Percentiles rank a stretch among this genome's conserved stretches.
Evolutionary conservation across 2,888 invertebrate species (phyloP).

Genomic region (Athalia cordata): DNA sequence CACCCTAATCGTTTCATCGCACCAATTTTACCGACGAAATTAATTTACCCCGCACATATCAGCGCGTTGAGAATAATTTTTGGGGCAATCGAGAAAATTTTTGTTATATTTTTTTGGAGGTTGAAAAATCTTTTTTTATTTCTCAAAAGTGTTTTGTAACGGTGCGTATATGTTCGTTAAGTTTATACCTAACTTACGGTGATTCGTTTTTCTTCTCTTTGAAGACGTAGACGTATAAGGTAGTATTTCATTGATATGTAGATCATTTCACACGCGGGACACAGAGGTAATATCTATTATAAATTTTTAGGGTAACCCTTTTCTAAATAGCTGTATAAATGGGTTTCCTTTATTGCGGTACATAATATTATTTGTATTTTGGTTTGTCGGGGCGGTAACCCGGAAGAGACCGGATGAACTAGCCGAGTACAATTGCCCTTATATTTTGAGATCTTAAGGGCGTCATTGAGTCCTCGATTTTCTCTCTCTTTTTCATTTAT

Average conservation of each 20-base stretch:
- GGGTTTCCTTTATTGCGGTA: slow-evolving; percentile 57
- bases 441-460: slow-evolving; percentile 57
- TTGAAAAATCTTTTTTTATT: neutral
- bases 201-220: neutral
- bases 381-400: slow-evolving; percentile 70
- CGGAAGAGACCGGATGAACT: slow-evolving; percentile 47
- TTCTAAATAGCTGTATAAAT: slow-evolving; percentile 63
- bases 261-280: slow-evolving; percentile 65
- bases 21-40: too few relatives aligned
- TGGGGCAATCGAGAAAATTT: too few relatives aligned
- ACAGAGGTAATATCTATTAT: neutral
- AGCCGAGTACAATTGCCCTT: slow-evolving; percentile 62
- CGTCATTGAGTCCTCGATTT: slow-evolving; percentile 8
- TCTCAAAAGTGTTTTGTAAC: neutral
- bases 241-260: slow-evolving; percentile 70
- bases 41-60: neutral
- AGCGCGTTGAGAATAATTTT: too few relatives aligned
- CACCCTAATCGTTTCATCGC: neutral
- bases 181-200: slow-evolving; percentile 5
- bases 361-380: slow-evolving; percentile 71
- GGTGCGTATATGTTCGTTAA: neutral
- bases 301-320: neutral
- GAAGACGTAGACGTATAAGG: neutral
- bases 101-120: neutral
- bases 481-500: slow-evolving; percentile 2